Evolutionary conservation across 2,888 invertebrate genomes (phyloP), one percentile per base, ranked within the genome.

Genomic region (Prosopocoilus inquinatus): DNA sequence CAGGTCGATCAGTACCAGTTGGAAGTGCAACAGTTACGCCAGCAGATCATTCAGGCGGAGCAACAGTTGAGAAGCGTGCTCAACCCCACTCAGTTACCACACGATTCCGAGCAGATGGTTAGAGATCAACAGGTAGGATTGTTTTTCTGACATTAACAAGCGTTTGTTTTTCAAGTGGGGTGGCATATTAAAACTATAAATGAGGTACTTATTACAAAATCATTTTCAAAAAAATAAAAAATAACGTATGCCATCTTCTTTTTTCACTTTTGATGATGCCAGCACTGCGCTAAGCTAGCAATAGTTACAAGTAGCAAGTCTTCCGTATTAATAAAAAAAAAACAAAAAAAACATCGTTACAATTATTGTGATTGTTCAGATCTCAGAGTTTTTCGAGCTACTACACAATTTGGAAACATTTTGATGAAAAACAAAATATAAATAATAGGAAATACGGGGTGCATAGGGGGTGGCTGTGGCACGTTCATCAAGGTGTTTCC

Each of bases 1-100:
- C 94, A 95, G 78, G 87, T 95, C 67, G 94, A 95, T 74, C 85
- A 88, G 60, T 91, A 94, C 77, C 91, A 91, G 75, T 86, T 89
- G 73, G 94, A 95, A 79, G 89, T 94, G 73, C 91, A 90, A 70
- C 83, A 87, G 49, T 81, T 94, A 64, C 86, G 93, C 55, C 89
- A 90, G 70, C 89, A 90, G 76, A 88, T 94, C 70, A 86, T 92
- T 61, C 87, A 89, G 75, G 91, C 90, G 62, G 94, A 95, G 78
- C 94, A 94, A 76, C 90, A 90, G 75, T 81, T 95, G 72, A 85
- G 94, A 59, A 83, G 87, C 57, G 88, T 90, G 47, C 84, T 90
- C 76, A 90, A 90, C 71, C 92, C 94, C 58, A 88, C 89, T 67
- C 90, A 91, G 79, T 82, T 88, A 73, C 89, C 91, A 59, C 86